phyloP scores from a whole-genome alignment of 2,797 vertebrate genomes.

The Enteromius afrohamiltoni region DNA sequence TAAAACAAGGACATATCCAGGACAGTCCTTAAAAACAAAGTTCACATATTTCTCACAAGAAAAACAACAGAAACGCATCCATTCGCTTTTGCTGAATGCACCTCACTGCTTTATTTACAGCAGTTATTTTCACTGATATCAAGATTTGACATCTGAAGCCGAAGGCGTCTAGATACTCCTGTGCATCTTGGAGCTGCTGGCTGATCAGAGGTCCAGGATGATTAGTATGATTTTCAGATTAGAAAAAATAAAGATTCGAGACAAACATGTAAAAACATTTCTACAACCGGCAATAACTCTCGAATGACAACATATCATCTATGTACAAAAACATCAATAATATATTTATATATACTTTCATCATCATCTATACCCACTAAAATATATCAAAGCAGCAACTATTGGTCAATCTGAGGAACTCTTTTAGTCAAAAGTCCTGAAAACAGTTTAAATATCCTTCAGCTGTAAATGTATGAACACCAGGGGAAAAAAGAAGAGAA shows the following conservation, averaged over 20 bases:
- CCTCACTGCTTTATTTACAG: constrained; percentile 80
- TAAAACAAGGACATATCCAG: background rate
- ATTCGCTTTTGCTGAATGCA: constrained; percentile 69
- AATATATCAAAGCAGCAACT: constrained; percentile 90
- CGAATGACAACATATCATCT: constrained; percentile 79
- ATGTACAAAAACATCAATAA: constrained; percentile 82
- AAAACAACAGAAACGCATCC: constrained; percentile 32
- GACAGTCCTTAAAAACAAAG: background rate
- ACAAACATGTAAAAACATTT: constrained; percentile 82
- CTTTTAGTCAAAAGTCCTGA: constrained; percentile 72
- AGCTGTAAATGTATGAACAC: constrained; percentile 77
- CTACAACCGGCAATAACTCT: constrained; percentile 75
- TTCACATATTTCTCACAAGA: background rate
- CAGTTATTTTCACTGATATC: constrained; percentile 79
- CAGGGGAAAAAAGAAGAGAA: constrained; percentile 33
- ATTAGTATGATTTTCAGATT: constrained; percentile 78
- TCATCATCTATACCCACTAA: constrained; percentile 73
- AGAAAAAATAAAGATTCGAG: constrained; percentile 78
- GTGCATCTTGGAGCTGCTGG: constrained; percentile 72
- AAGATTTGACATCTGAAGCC: constrained; percentile 73
- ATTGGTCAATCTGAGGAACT: constrained; percentile 91
- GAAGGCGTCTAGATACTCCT: constrained; percentile 65
- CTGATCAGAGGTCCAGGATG: constrained; percentile 75
- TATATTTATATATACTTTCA: constrained; percentile 76
- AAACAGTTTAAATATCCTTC: constrained; percentile 83